phyloP scores from a whole-genome alignment of 92 coral and sea anemone species.

The Phenganax stokvisi region DNA sequence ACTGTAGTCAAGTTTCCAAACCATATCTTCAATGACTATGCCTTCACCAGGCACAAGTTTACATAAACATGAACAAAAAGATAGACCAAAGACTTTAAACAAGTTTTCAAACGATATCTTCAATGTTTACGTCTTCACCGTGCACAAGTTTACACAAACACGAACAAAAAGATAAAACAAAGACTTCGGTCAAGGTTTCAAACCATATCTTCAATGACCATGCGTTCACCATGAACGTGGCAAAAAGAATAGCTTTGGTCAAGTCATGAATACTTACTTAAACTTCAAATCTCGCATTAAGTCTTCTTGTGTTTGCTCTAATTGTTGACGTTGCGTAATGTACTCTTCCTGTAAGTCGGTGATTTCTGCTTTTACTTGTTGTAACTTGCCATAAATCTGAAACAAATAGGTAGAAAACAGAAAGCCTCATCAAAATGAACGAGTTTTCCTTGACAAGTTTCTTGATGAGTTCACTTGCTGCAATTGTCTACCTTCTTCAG shows the following conservation, averaged over 20 bases:
- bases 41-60: too few species aligned
- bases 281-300: conserved; percentile 81
- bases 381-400: conserved; percentile 80
- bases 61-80: too few species aligned
- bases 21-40: too few species aligned
- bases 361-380: conserved; percentile 84
- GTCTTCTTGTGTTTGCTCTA: conserved; percentile 91
- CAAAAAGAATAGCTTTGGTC: neutral
- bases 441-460: neutral
- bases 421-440: neutral
- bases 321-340: conserved; percentile 74
- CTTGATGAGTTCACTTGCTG: neutral
- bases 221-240: neutral
- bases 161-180: too few species aligned
- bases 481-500: conserved; percentile 66
- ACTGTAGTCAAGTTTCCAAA: too few species aligned
- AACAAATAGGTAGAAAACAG: neutral
- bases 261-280: conserved; percentile 51
- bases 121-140: too few species aligned
- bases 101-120: too few species aligned
- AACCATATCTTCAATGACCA: neutral
- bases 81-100: too few species aligned
- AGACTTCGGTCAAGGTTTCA: too few species aligned
- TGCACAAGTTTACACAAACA: too few species aligned
- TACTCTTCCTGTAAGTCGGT: conserved; percentile 87